Evolutionary conservation across 2,888 invertebrate genomes (phyloP).

Genomic region (Odontomyia ornata): DNA sequence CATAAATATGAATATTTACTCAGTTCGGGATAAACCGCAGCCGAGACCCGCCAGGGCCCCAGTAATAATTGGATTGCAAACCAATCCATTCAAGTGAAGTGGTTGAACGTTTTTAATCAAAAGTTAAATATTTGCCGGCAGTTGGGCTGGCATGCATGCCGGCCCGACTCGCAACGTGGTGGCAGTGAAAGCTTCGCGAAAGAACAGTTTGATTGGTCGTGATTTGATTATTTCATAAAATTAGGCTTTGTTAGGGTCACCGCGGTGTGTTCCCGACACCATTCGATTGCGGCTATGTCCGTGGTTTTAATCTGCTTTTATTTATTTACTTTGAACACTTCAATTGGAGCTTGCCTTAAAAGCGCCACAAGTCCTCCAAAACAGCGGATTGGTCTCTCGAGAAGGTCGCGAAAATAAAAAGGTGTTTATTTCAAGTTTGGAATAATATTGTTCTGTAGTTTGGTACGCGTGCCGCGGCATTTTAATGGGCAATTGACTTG

Average conservation of each 20-base stretch:
- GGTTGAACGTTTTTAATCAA: conserved; percentile 34
- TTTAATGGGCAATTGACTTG: no score
- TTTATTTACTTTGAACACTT: no score
- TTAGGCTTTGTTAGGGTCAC: background rate
- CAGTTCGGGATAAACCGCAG: conserved; percentile 1
- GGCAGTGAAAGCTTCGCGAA: background rate
- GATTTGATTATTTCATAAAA: conserved; percentile 6
- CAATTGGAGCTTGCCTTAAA: no score
- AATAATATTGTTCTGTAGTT: no score
- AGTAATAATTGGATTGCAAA: conserved; percentile 29
- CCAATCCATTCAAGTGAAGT: conserved; percentile 17
- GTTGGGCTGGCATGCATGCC: background rate
- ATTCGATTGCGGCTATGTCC: no score
- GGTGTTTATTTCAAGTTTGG: no score
- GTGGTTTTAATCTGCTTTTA: no score
- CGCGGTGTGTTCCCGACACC: no score
- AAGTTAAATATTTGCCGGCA: conserved; percentile 21
- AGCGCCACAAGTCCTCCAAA: no score
- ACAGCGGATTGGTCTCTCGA: no score
- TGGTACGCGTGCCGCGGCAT: no score
- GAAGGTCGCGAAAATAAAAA: no score
- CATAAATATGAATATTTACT: conserved; percentile 27
- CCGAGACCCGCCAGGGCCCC: background rate
- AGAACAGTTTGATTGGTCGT: background rate
- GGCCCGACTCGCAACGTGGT: background rate